Evolutionary conservation across 2,888 invertebrate genomes (phyloP).

Genomic region (Drosophila suboccidentalis): DNA sequence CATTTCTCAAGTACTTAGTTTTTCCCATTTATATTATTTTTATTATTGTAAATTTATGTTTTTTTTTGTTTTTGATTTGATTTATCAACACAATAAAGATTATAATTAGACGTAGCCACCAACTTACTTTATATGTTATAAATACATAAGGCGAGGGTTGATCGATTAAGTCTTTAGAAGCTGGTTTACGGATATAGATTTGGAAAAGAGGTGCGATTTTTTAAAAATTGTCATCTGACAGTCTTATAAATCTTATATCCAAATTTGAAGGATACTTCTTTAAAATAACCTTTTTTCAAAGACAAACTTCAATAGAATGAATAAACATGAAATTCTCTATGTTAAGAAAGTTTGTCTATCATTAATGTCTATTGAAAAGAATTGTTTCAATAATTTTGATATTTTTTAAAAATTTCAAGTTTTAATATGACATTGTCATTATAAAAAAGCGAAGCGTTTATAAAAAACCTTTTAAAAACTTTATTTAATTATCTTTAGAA

Average conservation of each 20-base stretch:
- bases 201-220: neutral
- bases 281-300: too few species aligned
- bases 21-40: neutral
- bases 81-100: slow-evolving; percentile 57
- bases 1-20: slow-evolving; percentile 19
- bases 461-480: too few species aligned
- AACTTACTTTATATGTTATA: slow-evolving; percentile 3
- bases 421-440: too few species aligned
- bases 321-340: neutral
- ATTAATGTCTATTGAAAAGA: neutral
- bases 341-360: neutral
- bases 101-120: slow-evolving; percentile 41
- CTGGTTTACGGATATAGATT: neutral
- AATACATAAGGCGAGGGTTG: neutral
- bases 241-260: neutral
- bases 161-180: neutral
- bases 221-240: neutral
- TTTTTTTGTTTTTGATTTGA: slow-evolving; percentile 29
- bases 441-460: too few species aligned
- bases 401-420: too few species aligned
- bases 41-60: slow-evolving; percentile 8
- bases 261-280: too few species aligned
- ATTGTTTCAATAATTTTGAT: neutral
- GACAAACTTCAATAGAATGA: neutral
- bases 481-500: too few species aligned